Conservation (phyloP, 2,113 vertebrate species). For the Ciconia boyciana region DNA sequence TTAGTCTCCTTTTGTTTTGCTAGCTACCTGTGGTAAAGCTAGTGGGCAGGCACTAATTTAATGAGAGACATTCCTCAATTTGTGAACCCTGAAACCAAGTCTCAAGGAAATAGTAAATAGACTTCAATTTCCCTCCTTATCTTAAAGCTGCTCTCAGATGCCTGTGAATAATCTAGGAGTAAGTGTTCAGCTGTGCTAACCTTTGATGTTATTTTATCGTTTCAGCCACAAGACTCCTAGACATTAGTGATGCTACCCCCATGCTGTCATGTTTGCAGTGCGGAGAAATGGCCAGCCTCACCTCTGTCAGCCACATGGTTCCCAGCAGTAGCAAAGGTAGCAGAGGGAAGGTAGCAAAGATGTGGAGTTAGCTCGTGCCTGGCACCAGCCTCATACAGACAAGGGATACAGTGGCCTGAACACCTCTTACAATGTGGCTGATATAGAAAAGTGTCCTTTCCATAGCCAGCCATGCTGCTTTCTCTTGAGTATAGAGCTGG, state of each 20-base stretch:
- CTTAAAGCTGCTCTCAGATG: not conserved
- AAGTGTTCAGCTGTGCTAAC: not conserved
- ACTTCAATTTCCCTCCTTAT: not conserved
- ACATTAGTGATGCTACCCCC: no score
- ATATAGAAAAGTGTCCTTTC: not conserved
- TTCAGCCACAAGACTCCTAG: not conserved
- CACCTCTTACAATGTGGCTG: not conserved
- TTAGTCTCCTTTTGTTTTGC: not conserved
- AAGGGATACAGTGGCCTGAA: fast-evolving
- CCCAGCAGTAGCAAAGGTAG: not conserved
- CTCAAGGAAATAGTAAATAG: not conserved
- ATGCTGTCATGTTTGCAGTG: not conserved
- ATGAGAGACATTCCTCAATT: not conserved
- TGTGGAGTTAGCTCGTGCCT: not conserved
- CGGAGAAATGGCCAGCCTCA: not conserved
- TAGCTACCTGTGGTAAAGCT: not conserved
- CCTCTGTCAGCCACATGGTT: not conserved
- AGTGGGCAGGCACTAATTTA: not conserved
- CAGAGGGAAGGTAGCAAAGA: not conserved
- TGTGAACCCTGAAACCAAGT: not conserved
- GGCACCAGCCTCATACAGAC: not conserved
- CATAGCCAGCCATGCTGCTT: not conserved
- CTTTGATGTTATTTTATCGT: not conserved
- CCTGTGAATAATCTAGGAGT: not conserved
- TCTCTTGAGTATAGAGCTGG: not conserved